Evolutionary conservation across 2,797 vertebrate genomes (phyloP).

Genomic region (Gymnoscopelus microlampas): DNA sequence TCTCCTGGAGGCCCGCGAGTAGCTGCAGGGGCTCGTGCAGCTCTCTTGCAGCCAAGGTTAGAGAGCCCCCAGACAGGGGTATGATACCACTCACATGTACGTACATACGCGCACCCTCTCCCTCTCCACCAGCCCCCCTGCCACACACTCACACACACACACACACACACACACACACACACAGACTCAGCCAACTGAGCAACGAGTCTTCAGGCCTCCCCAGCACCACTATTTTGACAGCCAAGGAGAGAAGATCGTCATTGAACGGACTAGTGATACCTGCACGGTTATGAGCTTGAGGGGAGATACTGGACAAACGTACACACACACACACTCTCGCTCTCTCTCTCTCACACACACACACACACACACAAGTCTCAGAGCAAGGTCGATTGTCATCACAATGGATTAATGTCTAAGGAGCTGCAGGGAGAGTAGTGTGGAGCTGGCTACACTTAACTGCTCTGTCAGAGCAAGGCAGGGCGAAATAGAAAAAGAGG

Average conservation of each 20-base stretch:
- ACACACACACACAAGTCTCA: slow-evolving; percentile 66
- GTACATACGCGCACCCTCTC: not conserved
- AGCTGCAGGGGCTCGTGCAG: slow-evolving; percentile 59
- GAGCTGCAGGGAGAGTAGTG: slow-evolving; percentile 82
- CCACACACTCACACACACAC: slow-evolving; percentile 14
- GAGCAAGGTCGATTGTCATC: slow-evolving; percentile 86
- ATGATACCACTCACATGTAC: slow-evolving; percentile 56
- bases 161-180: slow-evolving; percentile 18
- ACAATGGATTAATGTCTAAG: slow-evolving; percentile 86
- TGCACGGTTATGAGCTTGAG: slow-evolving; percentile 75
- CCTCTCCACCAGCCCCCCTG: not conserved
- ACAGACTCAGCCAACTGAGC: slow-evolving; percentile 70
- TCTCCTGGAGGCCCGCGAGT: slow-evolving; percentile 66
- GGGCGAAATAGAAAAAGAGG: slow-evolving; percentile 60
- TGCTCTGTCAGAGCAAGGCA: slow-evolving; percentile 78
- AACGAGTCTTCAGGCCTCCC: slow-evolving; percentile 79
- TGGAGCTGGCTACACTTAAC: slow-evolving; percentile 78
- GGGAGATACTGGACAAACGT: slow-evolving; percentile 65
- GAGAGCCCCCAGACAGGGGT: slow-evolving; percentile 47
- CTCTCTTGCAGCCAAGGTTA: slow-evolving; percentile 82
- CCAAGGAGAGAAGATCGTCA: slow-evolving; percentile 81
- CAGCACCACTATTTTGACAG: slow-evolving; percentile 81
- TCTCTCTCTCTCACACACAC: slow-evolving; percentile 10
- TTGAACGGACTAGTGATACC: slow-evolving; percentile 83
- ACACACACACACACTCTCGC: slow-evolving; percentile 39